A percentile compares a stretch with the other conserved stretches of the same genome.
These are phyloP conservation scores for Sturnira hondurensis DNA, from an alignment of 2,113 vertebrate species.

Conservation along the genomic window DNA sequence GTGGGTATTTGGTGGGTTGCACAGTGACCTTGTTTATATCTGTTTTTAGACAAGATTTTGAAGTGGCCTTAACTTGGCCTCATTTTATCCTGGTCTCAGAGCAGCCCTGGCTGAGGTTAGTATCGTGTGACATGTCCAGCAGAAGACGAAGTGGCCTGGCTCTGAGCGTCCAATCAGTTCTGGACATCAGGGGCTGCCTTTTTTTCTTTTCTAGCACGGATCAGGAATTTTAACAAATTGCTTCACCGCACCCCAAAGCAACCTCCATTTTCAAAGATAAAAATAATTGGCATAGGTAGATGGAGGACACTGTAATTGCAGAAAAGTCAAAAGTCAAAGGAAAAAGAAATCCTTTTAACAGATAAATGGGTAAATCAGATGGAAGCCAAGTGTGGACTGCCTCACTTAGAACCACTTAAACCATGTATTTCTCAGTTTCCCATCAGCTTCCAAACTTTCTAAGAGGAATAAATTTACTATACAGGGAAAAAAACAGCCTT, in stretches of 20 bases:
- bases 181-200: not conserved
- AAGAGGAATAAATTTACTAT: not conserved
- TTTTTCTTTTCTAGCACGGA: not conserved
- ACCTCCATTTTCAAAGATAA: slow-evolving; percentile 19
- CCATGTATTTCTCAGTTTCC: not conserved
- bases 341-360: not conserved
- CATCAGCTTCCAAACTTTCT: not conserved
- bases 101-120: not conserved
- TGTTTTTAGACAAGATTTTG: not conserved
- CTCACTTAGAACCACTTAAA: not conserved
- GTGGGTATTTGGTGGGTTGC: not conserved
- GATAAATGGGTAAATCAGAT: not conserved
- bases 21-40: not conserved
- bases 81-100: not conserved
- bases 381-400: not conserved
- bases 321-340: slow-evolving; percentile 5
- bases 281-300: slow-evolving; percentile 20
- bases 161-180: not conserved
- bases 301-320: not conserved
- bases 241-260: not conserved
- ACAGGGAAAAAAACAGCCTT: not conserved
- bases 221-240: not conserved
- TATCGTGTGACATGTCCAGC: not conserved
- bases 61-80: slow-evolving; percentile 4
- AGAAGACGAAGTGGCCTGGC: not conserved